phyloP scores from a whole-genome alignment of 1,140 invertebrate species.

The Hylyphantes graminicola region DNA sequence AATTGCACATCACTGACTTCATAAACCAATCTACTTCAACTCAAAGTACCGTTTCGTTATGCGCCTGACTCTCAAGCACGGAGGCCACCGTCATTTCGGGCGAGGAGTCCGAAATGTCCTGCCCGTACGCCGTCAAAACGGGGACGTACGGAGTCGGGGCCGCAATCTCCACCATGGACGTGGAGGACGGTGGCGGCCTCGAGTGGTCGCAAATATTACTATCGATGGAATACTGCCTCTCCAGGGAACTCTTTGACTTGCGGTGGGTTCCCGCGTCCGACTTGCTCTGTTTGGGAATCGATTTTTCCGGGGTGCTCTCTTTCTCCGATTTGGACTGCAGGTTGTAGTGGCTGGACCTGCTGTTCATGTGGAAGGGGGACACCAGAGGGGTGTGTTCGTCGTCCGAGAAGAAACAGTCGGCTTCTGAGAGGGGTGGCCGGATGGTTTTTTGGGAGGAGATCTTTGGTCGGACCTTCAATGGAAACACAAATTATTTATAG shows the following conservation, averaged over 20 bases:
- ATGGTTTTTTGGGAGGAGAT: slow-evolving; percentile 6
- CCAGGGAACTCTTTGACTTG: slow-evolving; percentile 25
- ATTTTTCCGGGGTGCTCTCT: slow-evolving; percentile 54
- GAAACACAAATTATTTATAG: no score
- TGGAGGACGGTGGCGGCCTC: slow-evolving; percentile 39
- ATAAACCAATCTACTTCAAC: no score
- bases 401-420: slow-evolving; percentile 52
- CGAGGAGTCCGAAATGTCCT: slow-evolving; percentile 49
- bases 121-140: slow-evolving; percentile 36
- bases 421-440: slow-evolving; percentile 30
- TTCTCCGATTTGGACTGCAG: slow-evolving; percentile 50
- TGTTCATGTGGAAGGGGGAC: slow-evolving; percentile 62
- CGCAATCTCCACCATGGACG: slow-evolving; percentile 51
- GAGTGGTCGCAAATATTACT: slow-evolving; percentile 49
- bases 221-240: slow-evolving; percentile 55
- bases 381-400: slow-evolving; percentile 60
- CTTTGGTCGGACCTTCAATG: slow-evolving; percentile 9
- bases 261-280: slow-evolving; percentile 27
- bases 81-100: slow-evolving; percentile 5
- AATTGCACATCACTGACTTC: not conserved
- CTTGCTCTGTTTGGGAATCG: slow-evolving; percentile 47
- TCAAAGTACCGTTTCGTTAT: slow-evolving; percentile 49
- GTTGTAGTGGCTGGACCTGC: slow-evolving; percentile 50
- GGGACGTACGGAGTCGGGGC: slow-evolving; percentile 41
- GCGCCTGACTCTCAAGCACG: slow-evolving; percentile 23